phyloP scores from a whole-genome alignment of 2,797 vertebrate genomes.

The Sparus aurata region DNA sequence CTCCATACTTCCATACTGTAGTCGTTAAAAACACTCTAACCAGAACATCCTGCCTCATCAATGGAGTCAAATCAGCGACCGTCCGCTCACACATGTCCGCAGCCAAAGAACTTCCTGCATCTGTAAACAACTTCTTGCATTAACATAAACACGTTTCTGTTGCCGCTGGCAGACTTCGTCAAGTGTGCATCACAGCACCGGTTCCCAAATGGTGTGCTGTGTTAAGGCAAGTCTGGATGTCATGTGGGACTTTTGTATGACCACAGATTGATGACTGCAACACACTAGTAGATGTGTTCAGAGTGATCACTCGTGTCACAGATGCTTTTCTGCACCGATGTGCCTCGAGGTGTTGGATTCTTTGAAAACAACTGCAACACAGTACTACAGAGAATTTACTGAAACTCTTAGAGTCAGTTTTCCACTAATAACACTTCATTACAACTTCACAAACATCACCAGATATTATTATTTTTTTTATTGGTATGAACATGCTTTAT shows the following conservation, averaged over 20 bases:
- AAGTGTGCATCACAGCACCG: too few relatives aligned
- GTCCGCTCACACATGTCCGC: neutral
- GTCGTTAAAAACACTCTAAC: too few relatives aligned
- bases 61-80: neutral
- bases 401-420: neutral
- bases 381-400: neutral
- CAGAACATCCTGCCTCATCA: neutral
- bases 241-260: too few relatives aligned
- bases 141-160: constrained; percentile 4
- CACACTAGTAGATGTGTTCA: too few relatives aligned
- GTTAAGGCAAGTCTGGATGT: too few relatives aligned
- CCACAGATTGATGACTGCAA: too few relatives aligned
- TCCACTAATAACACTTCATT: neutral
- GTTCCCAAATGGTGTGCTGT: too few relatives aligned
- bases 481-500: neutral
- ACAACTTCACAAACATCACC: neutral
- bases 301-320: too few relatives aligned
- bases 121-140: neutral
- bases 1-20: neutral
- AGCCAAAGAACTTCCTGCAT: neutral
- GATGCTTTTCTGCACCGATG: too few relatives aligned
- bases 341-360: too few relatives aligned
- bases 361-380: too few relatives aligned
- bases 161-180: neutral
- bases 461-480: neutral